A percentile compares a stretch with the other conserved stretches of the same genome.
Conservation (phyloP, 2,797 vertebrate genomes). For the Gallirallus australis region DNA sequence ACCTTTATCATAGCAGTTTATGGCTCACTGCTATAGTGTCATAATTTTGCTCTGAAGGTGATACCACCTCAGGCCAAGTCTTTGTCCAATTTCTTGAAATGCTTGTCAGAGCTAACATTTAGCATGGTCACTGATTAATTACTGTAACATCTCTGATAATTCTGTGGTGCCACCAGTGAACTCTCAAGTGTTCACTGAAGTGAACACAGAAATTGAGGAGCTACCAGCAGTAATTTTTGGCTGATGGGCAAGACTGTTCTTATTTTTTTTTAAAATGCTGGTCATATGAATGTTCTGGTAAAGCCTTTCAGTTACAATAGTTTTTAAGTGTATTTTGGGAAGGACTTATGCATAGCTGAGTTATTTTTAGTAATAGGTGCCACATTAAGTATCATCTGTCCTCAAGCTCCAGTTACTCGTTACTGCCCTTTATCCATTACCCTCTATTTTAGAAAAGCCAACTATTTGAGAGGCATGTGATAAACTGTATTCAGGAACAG, state of each 20-base stretch:
- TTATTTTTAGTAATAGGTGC: neutral
- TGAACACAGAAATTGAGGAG: neutral
- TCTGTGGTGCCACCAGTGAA: neutral
- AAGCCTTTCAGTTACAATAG: neutral
- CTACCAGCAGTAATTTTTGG: neutral
- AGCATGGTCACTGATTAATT: neutral
- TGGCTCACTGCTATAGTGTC: neutral
- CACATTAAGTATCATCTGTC: neutral
- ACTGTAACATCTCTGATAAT: neutral
- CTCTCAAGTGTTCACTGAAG: neutral
- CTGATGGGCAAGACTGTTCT: neutral
- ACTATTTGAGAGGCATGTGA: neutral
- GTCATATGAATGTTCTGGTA: neutral
- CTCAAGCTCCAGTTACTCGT: neutral
- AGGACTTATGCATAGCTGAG: fast-evolving
- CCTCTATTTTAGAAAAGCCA: neutral
- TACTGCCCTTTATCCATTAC: neutral
- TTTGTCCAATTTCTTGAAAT: neutral
- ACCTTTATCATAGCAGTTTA: neutral
- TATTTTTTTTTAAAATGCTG: neutral
- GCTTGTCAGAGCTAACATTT: neutral
- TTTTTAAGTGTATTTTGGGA: neutral
- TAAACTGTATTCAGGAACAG: neutral
- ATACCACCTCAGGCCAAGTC: neutral
- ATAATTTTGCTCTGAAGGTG: neutral